phyloP scores from a whole-genome alignment of 2,797 vertebrate species.

The Hoplostethus atlanticus region DNA sequence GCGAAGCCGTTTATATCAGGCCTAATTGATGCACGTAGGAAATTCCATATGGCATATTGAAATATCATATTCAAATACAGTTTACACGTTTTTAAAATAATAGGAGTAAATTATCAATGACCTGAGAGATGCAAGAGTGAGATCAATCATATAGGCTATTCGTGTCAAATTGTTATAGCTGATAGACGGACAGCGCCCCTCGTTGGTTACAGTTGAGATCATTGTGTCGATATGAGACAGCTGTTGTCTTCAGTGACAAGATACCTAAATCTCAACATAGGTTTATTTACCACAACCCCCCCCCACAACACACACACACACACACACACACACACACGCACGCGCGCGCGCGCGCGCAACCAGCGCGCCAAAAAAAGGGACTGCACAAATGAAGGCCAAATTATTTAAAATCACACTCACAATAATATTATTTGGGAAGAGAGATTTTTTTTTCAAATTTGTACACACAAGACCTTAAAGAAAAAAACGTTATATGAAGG shows the following conservation, averaged over 20 bases:
- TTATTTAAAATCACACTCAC: slow-evolving; percentile 9
- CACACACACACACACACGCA: not conserved
- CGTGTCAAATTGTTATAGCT: slow-evolving; percentile 67
- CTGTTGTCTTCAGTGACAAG: slow-evolving; percentile 71
- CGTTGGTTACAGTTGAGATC: slow-evolving; percentile 83
- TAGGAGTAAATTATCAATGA: slow-evolving; percentile 64
- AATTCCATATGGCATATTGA: slow-evolving; percentile 51
- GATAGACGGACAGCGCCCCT: slow-evolving; percentile 86
- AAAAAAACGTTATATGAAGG: slow-evolving; percentile 6
- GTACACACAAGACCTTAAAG: not conserved
- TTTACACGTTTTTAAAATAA: slow-evolving; percentile 57
- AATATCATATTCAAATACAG: slow-evolving; percentile 59
- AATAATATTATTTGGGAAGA: not conserved
- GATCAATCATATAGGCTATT: slow-evolving; percentile 76
- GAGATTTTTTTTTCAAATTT: not conserved
- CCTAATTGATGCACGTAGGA: slow-evolving; percentile 38
- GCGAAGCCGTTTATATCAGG: not conserved
- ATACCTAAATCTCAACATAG: slow-evolving; percentile 63
- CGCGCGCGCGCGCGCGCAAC: no score
- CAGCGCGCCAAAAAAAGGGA: not conserved
- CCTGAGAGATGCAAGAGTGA: slow-evolving; percentile 57
- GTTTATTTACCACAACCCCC: slow-evolving; percentile 46
- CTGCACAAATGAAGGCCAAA: slow-evolving; percentile 21
- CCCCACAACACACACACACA: not conserved
- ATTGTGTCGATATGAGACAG: slow-evolving; percentile 76